Base-by-base conservation (phyloP, 2,113 vertebrate species). In the Addax nasomaculatus region DNA sequence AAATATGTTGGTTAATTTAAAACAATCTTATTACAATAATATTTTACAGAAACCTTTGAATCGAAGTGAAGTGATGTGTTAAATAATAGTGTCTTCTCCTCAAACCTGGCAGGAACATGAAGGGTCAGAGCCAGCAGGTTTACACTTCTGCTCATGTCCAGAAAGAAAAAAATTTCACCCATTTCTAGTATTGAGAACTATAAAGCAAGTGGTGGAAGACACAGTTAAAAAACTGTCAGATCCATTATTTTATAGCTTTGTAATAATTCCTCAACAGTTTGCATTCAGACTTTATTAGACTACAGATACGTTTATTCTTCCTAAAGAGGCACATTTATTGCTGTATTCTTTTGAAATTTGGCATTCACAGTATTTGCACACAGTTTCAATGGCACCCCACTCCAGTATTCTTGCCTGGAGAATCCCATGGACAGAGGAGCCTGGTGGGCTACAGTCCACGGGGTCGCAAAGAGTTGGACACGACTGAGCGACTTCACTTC, bases 211-310 rank as follows among this genome's bases (percentile, higher is more conserved):
- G 25, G 33, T 87, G 10, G 45, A 51, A 88, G 2, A 23, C 76
- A 39, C 19, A 45, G 43, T 67, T 93, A 14, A 87, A 91, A 96
- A 85, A 81, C 23, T 53, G 57, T 70, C 36, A 96, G 76, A 39
- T 73, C 79, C 16, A 49, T 79, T 58, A 53, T 80, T 83, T 92
- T 53, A n/a, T 17, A 43, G 55, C 87, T 94, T 94, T 36, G 19
- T 49, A 95, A 13, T 95, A 86, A 93, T 91, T 92, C 62, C 16
- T 96, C 25, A 93, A 51, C 14, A 89, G 11, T 97, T 94, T 85
- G 51, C 36, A 39, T 95, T 89, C 39, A 95, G 13, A 70, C 14
- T n/a, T 97, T 45, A 29, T 73, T 93, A 91, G 58, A 92, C 14
- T 93, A 53, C 15, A 92, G 0, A 47, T 89, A 53, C 62, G n/a